Evolutionary conservation across 2,888 invertebrate genomes (phyloP).

Genomic region (Sphaeridia pumilis): DNA sequence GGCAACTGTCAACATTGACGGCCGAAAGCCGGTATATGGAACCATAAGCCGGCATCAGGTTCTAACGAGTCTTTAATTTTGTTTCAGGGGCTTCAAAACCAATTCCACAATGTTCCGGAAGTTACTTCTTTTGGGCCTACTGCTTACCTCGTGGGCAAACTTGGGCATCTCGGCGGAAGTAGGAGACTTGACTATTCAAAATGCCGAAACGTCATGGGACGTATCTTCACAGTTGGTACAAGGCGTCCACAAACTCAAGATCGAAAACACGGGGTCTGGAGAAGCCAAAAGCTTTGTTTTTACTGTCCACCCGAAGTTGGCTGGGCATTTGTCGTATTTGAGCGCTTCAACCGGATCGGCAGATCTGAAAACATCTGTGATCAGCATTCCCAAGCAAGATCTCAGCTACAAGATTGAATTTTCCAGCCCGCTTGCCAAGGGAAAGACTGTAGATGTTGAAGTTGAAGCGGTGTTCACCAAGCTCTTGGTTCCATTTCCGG

Average conservation of each 20-base stretch:
- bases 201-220: conserved; percentile 77
- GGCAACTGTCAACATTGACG: too few species aligned
- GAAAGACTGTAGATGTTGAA: conserved; percentile 38
- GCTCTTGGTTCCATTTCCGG: conserved; percentile 69
- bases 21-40: too few species aligned
- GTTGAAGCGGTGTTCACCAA: conserved; percentile 66
- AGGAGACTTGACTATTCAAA: conserved; percentile 42
- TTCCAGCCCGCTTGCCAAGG: conserved; percentile 12
- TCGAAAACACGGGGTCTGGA: conserved; percentile 70
- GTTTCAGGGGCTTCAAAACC: too few species aligned
- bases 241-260: conserved; percentile 60
- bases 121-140: too few species aligned
- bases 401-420: conserved; percentile 26
- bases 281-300: conserved; percentile 59
- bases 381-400: conserved; percentile 17
- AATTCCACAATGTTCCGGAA: too few species aligned
- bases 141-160: too few species aligned
- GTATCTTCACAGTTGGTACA: conserved; percentile 80
- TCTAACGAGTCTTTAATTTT: too few species aligned
- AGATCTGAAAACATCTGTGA: conserved; percentile 22
- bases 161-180: too few species aligned
- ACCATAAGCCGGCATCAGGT: too few species aligned
- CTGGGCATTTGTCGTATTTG: conserved; percentile 59
- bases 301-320: conserved; percentile 53
- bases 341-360: conserved; percentile 43